These are phyloP conservation scores for Netelia virgata DNA, from an alignment of 2,888 invertebrate species.

Conservation along the genomic window DNA sequence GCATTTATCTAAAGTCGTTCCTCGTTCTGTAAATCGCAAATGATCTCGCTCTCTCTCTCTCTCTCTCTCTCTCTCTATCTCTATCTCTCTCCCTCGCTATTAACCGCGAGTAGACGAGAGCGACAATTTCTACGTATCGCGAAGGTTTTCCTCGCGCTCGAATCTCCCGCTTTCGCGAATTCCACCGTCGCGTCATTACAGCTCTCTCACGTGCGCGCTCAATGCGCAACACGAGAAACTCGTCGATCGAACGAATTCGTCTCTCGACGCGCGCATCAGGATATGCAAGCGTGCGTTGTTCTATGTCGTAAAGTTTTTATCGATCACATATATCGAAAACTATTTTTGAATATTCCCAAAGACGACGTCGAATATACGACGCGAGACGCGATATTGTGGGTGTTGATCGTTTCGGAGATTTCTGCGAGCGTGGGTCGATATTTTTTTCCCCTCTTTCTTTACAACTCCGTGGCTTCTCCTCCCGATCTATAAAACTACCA, in stretches of 20 bases:
- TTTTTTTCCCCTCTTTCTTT: constrained; percentile 45
- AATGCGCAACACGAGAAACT: constrained; percentile 2
- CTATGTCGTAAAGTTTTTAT: constrained; percentile 29
- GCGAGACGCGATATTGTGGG: constrained; percentile 50
- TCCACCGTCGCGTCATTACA: constrained; percentile 49
- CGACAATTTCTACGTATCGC: constrained; percentile 37
- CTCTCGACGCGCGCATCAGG: constrained; percentile 2
- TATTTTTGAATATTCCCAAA: constrained; percentile 24
- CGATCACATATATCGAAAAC: constrained; percentile 15
- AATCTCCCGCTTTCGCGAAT: constrained; percentile 62
- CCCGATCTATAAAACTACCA: constrained; percentile 45
- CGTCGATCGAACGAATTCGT: constrained; percentile 18
- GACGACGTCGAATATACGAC: constrained; percentile 7
- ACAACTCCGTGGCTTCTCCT: constrained; percentile 25
- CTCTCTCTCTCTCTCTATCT: neutral
- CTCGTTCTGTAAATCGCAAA: constrained; percentile 5
- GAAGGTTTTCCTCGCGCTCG: constrained; percentile 10
- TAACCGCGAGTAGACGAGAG: neutral
- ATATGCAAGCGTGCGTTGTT: neutral
- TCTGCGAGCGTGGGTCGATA: constrained; percentile 43
- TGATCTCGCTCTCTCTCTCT: neutral
- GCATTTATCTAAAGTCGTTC: constrained; percentile 70
- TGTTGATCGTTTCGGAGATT: constrained; percentile 52
- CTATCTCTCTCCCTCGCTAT: neutral
- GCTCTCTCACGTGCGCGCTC: neutral